Conservation (phyloP, 2,888 invertebrate genomes). For the Theretra japonica region DNA sequence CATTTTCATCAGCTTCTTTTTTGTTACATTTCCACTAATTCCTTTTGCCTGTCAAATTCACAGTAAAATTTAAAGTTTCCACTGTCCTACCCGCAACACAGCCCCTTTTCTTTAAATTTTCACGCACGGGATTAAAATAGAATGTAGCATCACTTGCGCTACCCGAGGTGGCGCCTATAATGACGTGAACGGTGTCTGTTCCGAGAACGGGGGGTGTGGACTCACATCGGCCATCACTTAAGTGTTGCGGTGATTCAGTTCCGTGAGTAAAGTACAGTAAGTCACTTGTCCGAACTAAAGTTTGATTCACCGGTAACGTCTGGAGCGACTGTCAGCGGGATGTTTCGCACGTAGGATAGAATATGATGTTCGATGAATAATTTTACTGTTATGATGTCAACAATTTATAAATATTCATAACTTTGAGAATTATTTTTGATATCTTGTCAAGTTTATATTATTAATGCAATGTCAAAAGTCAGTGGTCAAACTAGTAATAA, state of each 20-base stretch:
- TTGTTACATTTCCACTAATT: background rate
- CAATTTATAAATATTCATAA: background rate
- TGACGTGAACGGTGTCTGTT: slow-evolving; percentile 17
- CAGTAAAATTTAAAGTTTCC: background rate
- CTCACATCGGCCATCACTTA: slow-evolving; percentile 12
- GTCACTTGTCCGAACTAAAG: slow-evolving; percentile 23
- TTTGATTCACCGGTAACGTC: slow-evolving; percentile 21
- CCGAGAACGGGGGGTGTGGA: slow-evolving; percentile 8
- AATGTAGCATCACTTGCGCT: slow-evolving; percentile 6
- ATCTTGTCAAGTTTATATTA: background rate
- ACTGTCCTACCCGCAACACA: background rate
- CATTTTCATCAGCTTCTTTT: background rate
- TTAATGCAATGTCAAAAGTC: too few species aligned
- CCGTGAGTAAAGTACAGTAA: slow-evolving; percentile 14
- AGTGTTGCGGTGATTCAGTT: slow-evolving; percentile 18
- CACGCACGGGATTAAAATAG: slow-evolving; percentile 9
- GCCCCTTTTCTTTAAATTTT: background rate
- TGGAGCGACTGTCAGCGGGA: background rate
- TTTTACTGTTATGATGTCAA: background rate
- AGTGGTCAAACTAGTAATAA: too few species aligned
- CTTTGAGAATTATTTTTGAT: background rate
- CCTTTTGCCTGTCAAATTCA: background rate
- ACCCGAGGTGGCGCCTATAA: slow-evolving; percentile 17
- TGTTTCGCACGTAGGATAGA: background rate
- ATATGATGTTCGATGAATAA: slow-evolving; percentile 18